These are phyloP conservation scores for Drosophila emarginata DNA, from an alignment of 2,888 invertebrate genomes.

Conservation along the genomic window DNA sequence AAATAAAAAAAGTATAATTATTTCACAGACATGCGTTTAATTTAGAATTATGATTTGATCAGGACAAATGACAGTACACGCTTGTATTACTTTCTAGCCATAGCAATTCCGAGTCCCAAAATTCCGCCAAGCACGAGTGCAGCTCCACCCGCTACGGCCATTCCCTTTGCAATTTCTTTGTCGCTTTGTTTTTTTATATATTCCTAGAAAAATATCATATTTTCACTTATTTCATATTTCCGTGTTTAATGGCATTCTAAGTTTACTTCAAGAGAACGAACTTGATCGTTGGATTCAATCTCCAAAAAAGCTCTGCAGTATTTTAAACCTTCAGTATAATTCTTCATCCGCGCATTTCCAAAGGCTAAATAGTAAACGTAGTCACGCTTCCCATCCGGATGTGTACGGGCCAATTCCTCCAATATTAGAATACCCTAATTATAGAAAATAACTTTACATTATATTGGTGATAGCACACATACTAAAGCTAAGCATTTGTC, in stretches of 20 bases:
- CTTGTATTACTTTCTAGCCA: constrained; percentile 85
- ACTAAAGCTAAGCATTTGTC: too few species aligned
- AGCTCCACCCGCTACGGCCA: constrained; percentile 95
- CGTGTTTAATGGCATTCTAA: not conserved
- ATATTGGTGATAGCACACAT: not conserved
- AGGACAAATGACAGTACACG: constrained; percentile 14
- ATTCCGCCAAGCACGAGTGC: constrained; percentile 92
- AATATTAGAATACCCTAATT: constrained; percentile 91
- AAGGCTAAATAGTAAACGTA: constrained; percentile 97
- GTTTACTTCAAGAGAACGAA: constrained; percentile 87
- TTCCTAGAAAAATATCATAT: constrained; percentile 83
- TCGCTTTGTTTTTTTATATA: constrained; percentile 95
- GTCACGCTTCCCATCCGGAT: constrained; percentile 93
- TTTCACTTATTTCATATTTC: too few species aligned
- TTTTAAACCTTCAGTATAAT: constrained; percentile 92
- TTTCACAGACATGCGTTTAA: constrained; percentile 43
- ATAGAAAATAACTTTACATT: not conserved
- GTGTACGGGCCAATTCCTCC: constrained; percentile 90
- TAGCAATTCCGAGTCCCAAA: constrained; percentile 91
- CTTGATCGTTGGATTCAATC: constrained; percentile 95
- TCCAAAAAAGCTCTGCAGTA: constrained; percentile 91
- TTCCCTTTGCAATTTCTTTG: constrained; percentile 94
- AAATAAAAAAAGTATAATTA: constrained; percentile 36
- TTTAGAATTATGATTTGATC: constrained; percentile 29
- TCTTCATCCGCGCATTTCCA: constrained; percentile 95